Conservation (phyloP, 2,888 invertebrate species). For the Clostera curtula region DNA sequence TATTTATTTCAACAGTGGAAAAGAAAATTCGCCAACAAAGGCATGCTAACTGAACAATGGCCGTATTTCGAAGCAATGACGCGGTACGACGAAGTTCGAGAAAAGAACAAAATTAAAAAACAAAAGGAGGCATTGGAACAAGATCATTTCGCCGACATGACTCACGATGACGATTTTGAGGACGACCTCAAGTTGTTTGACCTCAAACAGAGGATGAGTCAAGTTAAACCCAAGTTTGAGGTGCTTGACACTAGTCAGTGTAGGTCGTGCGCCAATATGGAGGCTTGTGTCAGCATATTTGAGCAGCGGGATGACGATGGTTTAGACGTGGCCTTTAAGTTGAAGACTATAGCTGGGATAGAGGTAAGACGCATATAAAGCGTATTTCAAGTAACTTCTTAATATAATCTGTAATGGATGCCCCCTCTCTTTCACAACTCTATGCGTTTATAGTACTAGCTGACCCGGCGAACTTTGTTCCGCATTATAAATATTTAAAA, state of each 20-base stretch:
- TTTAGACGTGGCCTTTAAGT: slow-evolving; percentile 44
- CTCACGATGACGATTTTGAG: slow-evolving; percentile 40
- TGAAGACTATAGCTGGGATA: slow-evolving; percentile 46
- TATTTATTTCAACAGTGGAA: slow-evolving; percentile 50
- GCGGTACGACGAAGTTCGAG: slow-evolving; percentile 34
- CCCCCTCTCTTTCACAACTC: no score
- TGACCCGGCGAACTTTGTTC: no score
- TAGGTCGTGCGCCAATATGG: slow-evolving; percentile 45
- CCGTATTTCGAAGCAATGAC: slow-evolving; percentile 55
- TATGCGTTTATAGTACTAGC: no score
- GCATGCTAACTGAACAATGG: slow-evolving; percentile 59
- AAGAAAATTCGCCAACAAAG: slow-evolving; percentile 58
- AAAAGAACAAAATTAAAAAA: slow-evolving; percentile 20
- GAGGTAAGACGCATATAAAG: slow-evolving; percentile 35
- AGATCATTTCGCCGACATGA: slow-evolving; percentile 22
- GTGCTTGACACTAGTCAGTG: slow-evolving; percentile 33
- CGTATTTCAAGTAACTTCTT: slow-evolving; percentile 1
- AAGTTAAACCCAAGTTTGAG: slow-evolving; percentile 42
- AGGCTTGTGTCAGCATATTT: slow-evolving; percentile 45
- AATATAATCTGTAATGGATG: no score
- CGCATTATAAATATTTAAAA: no score
- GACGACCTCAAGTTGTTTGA: slow-evolving; percentile 61
- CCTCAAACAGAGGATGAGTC: slow-evolving; percentile 42
- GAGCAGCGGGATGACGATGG: slow-evolving; percentile 42
- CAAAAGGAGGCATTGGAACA: slow-evolving; percentile 20